A percentile compares a stretch with the other conserved stretches of the same genome.
These are phyloP conservation scores for Drosophila seclusa DNA, from an alignment of 2,888 invertebrate species.

Conservation along the genomic window DNA sequence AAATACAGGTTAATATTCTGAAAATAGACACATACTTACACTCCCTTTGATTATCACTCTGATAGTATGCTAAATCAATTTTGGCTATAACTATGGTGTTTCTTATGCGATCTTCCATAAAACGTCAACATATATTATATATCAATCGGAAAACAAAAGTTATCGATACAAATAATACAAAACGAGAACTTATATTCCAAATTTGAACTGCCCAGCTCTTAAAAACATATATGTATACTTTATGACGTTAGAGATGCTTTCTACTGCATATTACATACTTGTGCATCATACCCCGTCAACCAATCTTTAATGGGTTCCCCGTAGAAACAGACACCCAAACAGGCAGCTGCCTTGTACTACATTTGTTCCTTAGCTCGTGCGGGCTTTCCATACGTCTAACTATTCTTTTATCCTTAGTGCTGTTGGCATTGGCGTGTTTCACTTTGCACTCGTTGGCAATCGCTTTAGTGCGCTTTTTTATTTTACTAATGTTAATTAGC, in stretches of 20 bases:
- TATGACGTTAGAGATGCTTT: not conserved
- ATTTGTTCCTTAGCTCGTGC: slow-evolving; percentile 1
- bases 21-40: not conserved
- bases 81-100: not conserved
- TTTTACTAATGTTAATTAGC: slow-evolving; percentile 79
- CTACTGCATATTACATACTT: not conserved
- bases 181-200: not conserved
- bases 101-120: not conserved
- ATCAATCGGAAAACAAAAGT: not conserved
- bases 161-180: not conserved
- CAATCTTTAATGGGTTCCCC: not conserved
- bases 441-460: slow-evolving; percentile 39
- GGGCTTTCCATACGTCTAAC: not conserved
- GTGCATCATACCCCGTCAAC: not conserved
- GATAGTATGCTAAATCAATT: not conserved
- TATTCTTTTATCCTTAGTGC: not conserved
- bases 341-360: slow-evolving; percentile 41
- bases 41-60: not conserved
- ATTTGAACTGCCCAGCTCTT: not conserved
- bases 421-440: slow-evolving; percentile 17
- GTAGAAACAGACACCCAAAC: slow-evolving; percentile 22
- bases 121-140: not conserved
- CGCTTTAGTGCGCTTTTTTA: slow-evolving; percentile 46
- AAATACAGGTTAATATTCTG: not conserved
- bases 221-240: not conserved